Percentiles rank a stretch among this genome's conserved stretches.
phyloP scores from a whole-genome alignment of 2,888 invertebrate genomes.

The Candidula unifasciata region DNA sequence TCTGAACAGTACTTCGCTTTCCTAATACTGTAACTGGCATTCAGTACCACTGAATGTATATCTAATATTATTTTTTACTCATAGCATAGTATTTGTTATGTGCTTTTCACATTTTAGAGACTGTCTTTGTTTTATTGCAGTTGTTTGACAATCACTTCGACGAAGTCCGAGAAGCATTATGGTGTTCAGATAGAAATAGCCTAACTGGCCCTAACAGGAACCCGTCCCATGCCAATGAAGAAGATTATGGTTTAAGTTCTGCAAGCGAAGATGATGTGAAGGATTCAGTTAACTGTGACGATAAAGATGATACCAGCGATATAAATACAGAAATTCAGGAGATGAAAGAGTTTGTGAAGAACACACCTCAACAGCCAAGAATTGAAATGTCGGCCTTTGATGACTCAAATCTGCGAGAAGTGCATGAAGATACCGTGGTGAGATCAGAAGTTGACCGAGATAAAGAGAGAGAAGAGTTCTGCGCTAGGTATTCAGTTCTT shows the following conservation, averaged over 20 bases:
- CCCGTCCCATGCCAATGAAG: neutral
- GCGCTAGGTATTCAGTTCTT: constrained; percentile 58
- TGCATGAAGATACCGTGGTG: constrained; percentile 62
- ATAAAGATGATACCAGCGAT: neutral
- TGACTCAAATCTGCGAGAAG: constrained; percentile 56
- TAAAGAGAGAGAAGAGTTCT: constrained; percentile 63
- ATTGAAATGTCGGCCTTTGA: constrained; percentile 49
- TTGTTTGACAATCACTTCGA: constrained; percentile 6
- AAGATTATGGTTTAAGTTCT: neutral
- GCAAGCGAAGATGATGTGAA: neutral
- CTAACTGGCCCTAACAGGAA: neutral
- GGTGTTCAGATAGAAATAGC: neutral
- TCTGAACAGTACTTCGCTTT: too few relatives aligned
- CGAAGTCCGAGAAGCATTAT: neutral
- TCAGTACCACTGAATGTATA: neutral
- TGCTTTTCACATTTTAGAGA: neutral
- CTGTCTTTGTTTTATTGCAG: neutral
- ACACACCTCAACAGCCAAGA: constrained; percentile 45
- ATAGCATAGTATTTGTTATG: neutral
- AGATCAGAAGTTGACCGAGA: constrained; percentile 58
- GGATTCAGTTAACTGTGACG: neutral
- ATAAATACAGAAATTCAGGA: neutral
- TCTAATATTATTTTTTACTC: neutral
- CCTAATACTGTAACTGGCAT: neutral
- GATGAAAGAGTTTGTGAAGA: constrained; percentile 55